Conservation (phyloP, 1,140 invertebrate genomes). For the Drosophila truncata region DNA sequence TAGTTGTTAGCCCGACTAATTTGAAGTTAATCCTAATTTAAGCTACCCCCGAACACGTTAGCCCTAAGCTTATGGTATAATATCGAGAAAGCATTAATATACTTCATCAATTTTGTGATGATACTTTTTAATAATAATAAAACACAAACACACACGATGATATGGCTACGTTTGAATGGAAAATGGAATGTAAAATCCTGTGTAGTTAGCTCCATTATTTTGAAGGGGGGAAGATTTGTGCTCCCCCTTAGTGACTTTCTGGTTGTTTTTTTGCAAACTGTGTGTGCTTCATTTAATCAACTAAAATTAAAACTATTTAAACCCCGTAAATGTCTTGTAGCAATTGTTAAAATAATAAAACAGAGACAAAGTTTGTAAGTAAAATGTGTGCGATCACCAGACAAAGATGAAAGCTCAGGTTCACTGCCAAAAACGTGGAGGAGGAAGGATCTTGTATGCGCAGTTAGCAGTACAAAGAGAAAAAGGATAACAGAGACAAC, state of each 20-base stretch:
- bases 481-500: constrained; percentile 23
- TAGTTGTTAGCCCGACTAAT: constrained; percentile 46
- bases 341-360: constrained; percentile 5
- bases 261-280: constrained; percentile 62
- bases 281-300: constrained; percentile 56
- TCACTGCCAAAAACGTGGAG: constrained; percentile 84
- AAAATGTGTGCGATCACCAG: constrained; percentile 64
- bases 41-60: constrained; percentile 53
- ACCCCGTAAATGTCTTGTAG: constrained; percentile 19
- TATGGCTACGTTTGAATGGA: constrained; percentile 40
- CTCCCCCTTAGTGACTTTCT: constrained; percentile 38
- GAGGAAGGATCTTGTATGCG: constrained; percentile 60
- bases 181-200: constrained; percentile 25
- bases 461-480: constrained; percentile 49
- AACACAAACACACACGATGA: constrained; percentile 33
- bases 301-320: constrained; percentile 4
- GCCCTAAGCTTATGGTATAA: constrained; percentile 63
- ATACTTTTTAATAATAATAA: constrained; percentile 53
- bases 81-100: constrained; percentile 51
- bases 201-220: constrained; percentile 53
- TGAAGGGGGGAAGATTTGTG: neutral
- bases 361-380: constrained; percentile 46
- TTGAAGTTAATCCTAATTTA: constrained; percentile 61
- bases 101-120: constrained; percentile 82
- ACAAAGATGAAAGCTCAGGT: constrained; percentile 83